Evolutionary conservation across 2,888 invertebrate genomes (phyloP).

Genomic region (Scotopteryx bipunctaria): DNA sequence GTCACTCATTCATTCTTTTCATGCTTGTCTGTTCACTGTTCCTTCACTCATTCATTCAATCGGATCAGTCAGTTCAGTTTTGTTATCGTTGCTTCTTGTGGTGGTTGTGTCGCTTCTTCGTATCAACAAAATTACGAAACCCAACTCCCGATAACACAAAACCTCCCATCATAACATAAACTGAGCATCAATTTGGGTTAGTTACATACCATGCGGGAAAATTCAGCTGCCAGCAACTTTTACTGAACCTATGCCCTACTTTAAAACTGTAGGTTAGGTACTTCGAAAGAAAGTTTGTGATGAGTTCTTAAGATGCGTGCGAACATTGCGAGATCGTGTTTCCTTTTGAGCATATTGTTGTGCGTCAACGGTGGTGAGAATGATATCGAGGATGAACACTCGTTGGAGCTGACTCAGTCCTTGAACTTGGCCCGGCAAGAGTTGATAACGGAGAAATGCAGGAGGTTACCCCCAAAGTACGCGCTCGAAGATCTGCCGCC

Average conservation of each 20-base stretch:
- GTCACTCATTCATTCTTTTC: conserved; percentile 26
- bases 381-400: conserved; percentile 64
- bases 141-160: no score
- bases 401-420: conserved; percentile 84
- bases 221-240: neutral
- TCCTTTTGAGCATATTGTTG: conserved; percentile 57
- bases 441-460: conserved; percentile 84
- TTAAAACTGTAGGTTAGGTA: conserved; percentile 49
- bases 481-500: conserved; percentile 75
- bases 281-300: conserved; percentile 68
- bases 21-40: neutral
- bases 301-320: conserved; percentile 61
- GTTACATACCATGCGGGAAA: neutral
- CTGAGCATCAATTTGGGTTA: neutral
- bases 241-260: conserved; percentile 60
- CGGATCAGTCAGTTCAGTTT: conserved; percentile 24
- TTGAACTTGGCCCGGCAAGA: conserved; percentile 86
- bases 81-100: conserved; percentile 5
- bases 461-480: conserved; percentile 70
- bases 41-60: conserved; percentile 23
- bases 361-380: conserved; percentile 58
- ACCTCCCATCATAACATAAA: neutral
- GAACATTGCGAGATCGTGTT: conserved; percentile 47
- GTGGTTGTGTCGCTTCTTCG: neutral
- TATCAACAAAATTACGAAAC: no score